Percentiles rank a stretch among this genome's conserved stretches.
Evolutionary conservation across 1,140 invertebrate genomes (phyloP).

Genomic region (Zaprionus nigranus): DNA sequence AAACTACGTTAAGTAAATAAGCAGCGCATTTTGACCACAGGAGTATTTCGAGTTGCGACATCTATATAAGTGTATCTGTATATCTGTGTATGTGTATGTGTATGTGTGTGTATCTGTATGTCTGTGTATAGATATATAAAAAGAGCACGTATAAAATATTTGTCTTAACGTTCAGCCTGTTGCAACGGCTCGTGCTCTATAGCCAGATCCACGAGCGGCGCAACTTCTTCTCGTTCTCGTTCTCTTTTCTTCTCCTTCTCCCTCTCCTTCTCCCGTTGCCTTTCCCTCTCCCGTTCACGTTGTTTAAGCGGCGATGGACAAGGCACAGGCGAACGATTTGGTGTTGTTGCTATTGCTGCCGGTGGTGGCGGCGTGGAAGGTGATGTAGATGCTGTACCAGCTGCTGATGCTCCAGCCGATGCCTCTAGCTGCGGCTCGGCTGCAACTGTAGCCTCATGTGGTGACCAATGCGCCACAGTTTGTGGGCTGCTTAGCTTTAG

Average conservation of each 20-base stretch:
- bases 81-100: not conserved
- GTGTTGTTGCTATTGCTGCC: not conserved
- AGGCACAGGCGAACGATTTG: conserved; percentile 4
- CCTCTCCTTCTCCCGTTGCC: not conserved
- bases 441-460: not conserved
- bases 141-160: conserved; percentile 20
- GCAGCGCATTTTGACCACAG: conserved; percentile 52
- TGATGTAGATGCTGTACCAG: not conserved
- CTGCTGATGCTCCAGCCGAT: conserved; percentile 9
- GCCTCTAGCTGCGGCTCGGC: conserved; percentile 10
- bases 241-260: not conserved
- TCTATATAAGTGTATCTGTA: conserved; percentile 2
- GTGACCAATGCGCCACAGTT: conserved; percentile 16
- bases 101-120: not conserved
- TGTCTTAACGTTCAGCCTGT: conserved; percentile 14
- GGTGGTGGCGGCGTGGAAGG: conserved; percentile 18
- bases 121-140: not conserved
- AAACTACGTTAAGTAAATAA: conserved; percentile 33
- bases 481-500: not conserved
- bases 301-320: conserved; percentile 5
- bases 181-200: not conserved
- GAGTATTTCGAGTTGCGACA: conserved; percentile 49
- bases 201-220: conserved; percentile 25
- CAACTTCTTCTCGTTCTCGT: conserved; percentile 3
- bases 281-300: not conserved